Conservation (phyloP, 2,797 vertebrate species). For the Erpetoichthys calabaricus region DNA sequence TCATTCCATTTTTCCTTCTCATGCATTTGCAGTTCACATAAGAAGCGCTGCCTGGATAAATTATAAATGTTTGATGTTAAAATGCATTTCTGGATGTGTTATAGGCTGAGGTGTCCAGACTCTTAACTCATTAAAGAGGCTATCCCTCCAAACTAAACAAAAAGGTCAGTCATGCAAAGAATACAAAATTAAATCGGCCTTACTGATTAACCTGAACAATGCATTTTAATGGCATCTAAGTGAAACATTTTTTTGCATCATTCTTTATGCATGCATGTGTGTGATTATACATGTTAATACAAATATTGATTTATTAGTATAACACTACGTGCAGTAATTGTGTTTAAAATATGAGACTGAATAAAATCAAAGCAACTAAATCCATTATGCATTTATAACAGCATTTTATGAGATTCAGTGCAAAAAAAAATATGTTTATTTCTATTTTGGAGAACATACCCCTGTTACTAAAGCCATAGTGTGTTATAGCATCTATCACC, state of each 20-base stretch:
- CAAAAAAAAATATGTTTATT: too few species aligned
- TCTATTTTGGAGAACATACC: background rate
- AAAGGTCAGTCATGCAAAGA: background rate
- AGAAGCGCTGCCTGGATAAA: background rate
- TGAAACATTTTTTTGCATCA: too few species aligned
- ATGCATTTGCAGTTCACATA: background rate
- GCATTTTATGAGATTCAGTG: too few species aligned
- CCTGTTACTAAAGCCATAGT: conserved; percentile 23
- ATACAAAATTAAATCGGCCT: background rate
- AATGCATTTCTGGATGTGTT: conserved; percentile 1
- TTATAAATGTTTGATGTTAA: conserved; percentile 7
- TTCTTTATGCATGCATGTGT: too few species aligned
- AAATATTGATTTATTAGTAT: too few species aligned
- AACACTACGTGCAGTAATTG: too few species aligned
- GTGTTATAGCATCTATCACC: conserved; percentile 30
- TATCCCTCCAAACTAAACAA: background rate
- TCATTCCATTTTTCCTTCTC: background rate
- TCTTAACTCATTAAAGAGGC: background rate
- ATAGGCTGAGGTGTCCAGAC: background rate
- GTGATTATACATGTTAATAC: too few species aligned
- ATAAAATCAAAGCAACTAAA: too few species aligned
- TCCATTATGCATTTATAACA: too few species aligned
- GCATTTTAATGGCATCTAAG: too few species aligned
- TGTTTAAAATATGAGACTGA: too few species aligned
- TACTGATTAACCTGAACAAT: too few species aligned